Conservation (phyloP, 2,797 vertebrate genomes). For the Ctenochaetus hawaiiensis region DNA sequence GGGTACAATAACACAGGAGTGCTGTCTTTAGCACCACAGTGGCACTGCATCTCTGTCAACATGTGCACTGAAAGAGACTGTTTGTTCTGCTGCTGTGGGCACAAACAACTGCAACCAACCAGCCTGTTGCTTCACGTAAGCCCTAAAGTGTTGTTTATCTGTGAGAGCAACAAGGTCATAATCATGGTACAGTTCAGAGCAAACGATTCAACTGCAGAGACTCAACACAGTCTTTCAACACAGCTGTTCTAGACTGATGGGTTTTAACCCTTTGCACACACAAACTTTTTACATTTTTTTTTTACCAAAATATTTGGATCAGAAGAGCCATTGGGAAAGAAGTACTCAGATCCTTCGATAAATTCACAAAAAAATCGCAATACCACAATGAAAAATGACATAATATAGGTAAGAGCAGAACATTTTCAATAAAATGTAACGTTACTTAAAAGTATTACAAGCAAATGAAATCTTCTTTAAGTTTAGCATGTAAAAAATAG, state of each 20-base stretch:
- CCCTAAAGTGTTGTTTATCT: background rate
- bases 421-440: background rate
- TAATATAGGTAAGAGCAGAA: background rate
- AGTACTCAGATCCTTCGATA: background rate
- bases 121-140: background rate
- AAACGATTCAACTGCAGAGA: background rate
- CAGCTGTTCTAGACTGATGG: background rate
- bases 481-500: background rate
- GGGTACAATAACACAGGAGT: constrained; percentile 53
- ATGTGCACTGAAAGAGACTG: constrained; percentile 37
- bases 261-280: too few species aligned
- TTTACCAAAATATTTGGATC: background rate
- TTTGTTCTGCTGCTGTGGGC: constrained; percentile 60
- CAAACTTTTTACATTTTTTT: too few species aligned
- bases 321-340: background rate
- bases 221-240: constrained; percentile 3
- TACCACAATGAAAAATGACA: background rate
- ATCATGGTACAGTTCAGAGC: background rate
- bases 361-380: background rate
- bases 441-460: background rate
- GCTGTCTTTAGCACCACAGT: constrained; percentile 62
- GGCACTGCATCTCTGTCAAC: constrained; percentile 56
- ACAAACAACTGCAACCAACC: constrained; percentile 38
- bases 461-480: background rate
- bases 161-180: constrained; percentile 30